A percentile compares a stretch with the other conserved stretches of the same genome.
These are phyloP conservation scores for Aplochiton taeniatus DNA, from an alignment of 2,797 vertebrate genomes.

Conservation along the genomic window DNA sequence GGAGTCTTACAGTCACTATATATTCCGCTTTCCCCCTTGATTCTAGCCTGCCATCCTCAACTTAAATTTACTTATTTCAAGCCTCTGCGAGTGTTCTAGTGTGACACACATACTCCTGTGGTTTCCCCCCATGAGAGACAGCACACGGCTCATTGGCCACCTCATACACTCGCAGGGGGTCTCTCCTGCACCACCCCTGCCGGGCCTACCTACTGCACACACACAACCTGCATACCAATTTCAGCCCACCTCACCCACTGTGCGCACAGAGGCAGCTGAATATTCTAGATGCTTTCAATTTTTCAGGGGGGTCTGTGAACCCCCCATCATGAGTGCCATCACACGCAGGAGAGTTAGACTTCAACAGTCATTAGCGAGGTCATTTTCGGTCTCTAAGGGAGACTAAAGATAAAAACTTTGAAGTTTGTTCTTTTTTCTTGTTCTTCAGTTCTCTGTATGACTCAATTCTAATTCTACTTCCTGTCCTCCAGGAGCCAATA, in stretches of 20 bases:
- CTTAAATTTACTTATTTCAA: slow-evolving; percentile 44
- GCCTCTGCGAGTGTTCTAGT: slow-evolving; percentile 9
- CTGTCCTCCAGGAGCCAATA: slow-evolving; percentile 59
- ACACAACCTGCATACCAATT: slow-evolving; percentile 21
- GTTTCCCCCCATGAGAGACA: slow-evolving; percentile 49
- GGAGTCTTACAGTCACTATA: slow-evolving; percentile 50
- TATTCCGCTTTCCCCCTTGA: slow-evolving; percentile 64
- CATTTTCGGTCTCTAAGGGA: slow-evolving; percentile 64
- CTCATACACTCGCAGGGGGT: slow-evolving; percentile 20
- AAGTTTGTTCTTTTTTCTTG: slow-evolving; percentile 55
- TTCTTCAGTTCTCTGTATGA: slow-evolving; percentile 52
- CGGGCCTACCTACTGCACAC: slow-evolving; percentile 57
- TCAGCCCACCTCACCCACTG: slow-evolving; percentile 33
- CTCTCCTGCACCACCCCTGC: slow-evolving; percentile 15
- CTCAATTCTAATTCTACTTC: slow-evolving; percentile 64
- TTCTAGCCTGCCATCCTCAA: slow-evolving; percentile 47
- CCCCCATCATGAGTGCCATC: slow-evolving; percentile 51
- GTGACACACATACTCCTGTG: slow-evolving; percentile 16
- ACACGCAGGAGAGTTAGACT: slow-evolving; percentile 62
- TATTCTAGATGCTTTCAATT: slow-evolving; percentile 71
- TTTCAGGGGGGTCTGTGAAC: slow-evolving; percentile 68
- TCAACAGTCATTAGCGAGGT: slow-evolving; percentile 69
- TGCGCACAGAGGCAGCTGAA: slow-evolving; percentile 61
- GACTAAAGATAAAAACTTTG: slow-evolving; percentile 64
- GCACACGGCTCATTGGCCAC: slow-evolving; percentile 60